phyloP scores from a whole-genome alignment of 2,888 invertebrate species.

The Megastigmus dorsalis region DNA sequence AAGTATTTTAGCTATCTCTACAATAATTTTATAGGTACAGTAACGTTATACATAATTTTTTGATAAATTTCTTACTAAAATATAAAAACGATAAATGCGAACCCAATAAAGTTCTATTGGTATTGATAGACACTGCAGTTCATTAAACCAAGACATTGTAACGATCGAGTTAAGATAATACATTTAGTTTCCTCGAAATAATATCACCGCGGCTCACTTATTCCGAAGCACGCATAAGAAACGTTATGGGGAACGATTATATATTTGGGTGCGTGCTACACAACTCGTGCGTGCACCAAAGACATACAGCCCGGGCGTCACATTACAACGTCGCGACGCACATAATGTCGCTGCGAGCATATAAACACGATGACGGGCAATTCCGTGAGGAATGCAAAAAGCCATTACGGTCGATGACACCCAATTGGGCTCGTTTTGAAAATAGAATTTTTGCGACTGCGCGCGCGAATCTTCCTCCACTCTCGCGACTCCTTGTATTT shows the following conservation, averaged over 20 bases:
- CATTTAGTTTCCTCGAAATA: no score
- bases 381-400: constrained; percentile 33
- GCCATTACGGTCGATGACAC: constrained; percentile 32
- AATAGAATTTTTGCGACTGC: constrained; percentile 44
- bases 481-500: not conserved
- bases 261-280: not conserved
- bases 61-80: no score
- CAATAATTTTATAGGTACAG: no score
- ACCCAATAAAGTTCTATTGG: no score
- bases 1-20: no score
- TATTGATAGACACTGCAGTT: no score
- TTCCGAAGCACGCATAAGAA: no score
- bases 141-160: no score
- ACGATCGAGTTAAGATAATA: no score
- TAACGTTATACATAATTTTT: no score
- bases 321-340: not conserved
- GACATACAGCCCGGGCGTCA: not conserved
- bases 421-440: constrained; percentile 9
- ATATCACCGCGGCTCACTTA: no score
- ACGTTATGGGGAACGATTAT: constrained; percentile 11
- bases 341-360: not conserved
- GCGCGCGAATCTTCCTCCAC: not conserved
- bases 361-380: constrained; percentile 10
- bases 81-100: no score
- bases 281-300: constrained; percentile 1